A percentile compares a stretch with the other conserved stretches of the same genome.
Conservation (phyloP, 1,140 invertebrate genomes). For the Pteromalus puparum region DNA sequence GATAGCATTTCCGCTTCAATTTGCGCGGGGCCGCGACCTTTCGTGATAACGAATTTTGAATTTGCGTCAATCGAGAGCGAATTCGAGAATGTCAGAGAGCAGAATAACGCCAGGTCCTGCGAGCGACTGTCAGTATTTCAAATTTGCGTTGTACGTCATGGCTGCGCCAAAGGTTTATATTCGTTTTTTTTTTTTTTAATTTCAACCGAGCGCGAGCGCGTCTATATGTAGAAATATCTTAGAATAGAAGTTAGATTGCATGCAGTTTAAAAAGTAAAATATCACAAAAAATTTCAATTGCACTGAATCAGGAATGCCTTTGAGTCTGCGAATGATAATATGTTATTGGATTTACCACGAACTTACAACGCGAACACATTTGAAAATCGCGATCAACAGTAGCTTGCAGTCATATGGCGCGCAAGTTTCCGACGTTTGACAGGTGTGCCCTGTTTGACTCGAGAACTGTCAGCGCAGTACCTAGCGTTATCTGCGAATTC, state of each 20-base stretch:
- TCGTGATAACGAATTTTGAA: conserved; percentile 22
- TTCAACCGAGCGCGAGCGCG: background rate
- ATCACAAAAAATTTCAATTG: no score
- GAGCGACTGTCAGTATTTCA: conserved; percentile 38
- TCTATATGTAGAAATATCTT: no score
- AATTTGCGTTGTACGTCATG: background rate
- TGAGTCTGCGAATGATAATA: no score
- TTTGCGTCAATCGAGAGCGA: conserved; percentile 39
- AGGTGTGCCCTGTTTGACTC: conserved; percentile 43
- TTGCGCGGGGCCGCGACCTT: conserved; percentile 23
- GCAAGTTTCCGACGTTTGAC: conserved; percentile 23
- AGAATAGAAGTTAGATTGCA: no score
- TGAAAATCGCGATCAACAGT: background rate
- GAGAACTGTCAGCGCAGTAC: conserved; percentile 51
- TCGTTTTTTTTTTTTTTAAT: background rate
- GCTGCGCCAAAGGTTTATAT: background rate
- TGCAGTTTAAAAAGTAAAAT: no score
- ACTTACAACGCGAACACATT: no score
- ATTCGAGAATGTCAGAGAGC: conserved; percentile 42
- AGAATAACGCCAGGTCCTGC: conserved; percentile 43
- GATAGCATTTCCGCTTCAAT: conserved; percentile 40
- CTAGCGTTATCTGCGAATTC: conserved; percentile 49
- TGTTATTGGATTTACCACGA: no score
- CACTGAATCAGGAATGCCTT: no score
- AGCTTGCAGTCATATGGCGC: background rate